Base-by-base conservation (phyloP, 2,888 invertebrate species). In the Andrena dorsata region DNA sequence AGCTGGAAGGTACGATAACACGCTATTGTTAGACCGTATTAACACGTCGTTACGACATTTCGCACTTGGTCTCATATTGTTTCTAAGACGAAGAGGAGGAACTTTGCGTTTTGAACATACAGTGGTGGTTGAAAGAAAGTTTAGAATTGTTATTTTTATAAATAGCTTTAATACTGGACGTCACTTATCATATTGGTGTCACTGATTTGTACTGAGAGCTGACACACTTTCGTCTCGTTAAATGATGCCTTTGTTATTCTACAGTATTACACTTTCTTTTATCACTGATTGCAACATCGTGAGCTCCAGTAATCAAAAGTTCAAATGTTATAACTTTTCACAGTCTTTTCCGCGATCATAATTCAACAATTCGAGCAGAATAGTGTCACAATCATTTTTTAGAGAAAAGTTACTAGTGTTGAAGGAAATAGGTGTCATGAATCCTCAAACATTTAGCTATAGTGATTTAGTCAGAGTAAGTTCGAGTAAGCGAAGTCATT, bases 31-130 rank as follows among this genome's bases (percentile, higher is more conserved):
- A 88, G 83, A 83, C 87, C 90, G 90, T 90, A 90, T 93, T 93
- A 93, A 91, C 93, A 92, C 91, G 88, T 92, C 91, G 91, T 93
- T 93, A 93, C 93, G 92, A 93, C 90, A 93, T 93, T 93, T 93
- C 93, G 90, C 93, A 93, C 93, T 88, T 73, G 64, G 65, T 61
- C 41, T 70, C n/a, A 28, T 51, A 76, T 82, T 79, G 79, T 84
- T 85, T 78, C 76, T 82, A 72, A 72, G 49, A 84, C 58, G 60
- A 68, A 28, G 28, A 35, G 41, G 49, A 64, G 49, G 58, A 72
- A 75, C 76, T 56, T 16, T 58, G 49, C 47, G 73, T 26, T 10
- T 56, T 23, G 23, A 26, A 26, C 4, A 3, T 23, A 23, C 56
- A 20, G 23, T 23, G 23, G 23, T 53, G 56, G 23, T 10, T 56